Base-by-base conservation (phyloP, 2,888 invertebrate species). In the Chalcis sispes region DNA sequence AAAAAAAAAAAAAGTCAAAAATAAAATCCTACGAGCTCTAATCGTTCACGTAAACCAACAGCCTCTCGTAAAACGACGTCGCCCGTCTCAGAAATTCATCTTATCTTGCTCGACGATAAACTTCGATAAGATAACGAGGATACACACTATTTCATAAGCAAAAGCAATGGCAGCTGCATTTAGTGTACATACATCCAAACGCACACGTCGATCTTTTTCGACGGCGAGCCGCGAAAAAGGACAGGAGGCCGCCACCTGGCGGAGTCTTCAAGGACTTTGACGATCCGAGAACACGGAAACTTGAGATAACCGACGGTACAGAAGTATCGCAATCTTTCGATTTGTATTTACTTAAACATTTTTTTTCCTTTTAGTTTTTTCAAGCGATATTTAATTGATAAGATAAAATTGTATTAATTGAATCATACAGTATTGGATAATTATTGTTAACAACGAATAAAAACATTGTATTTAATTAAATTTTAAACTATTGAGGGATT, bases 161-260 rank as follows among this genome's bases (percentile, higher is more conserved):
- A 42, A 42, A 42, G 15, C 10, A 7, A 7, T 36, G 36, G 10
- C 36, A 36, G 36, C 4, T 36, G 36, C 36, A 36, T 36, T 36
- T 4, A 36, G 36, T n/a, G n/a, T n/a, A n/a, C n/a, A n/a, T n/a
- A n/a, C n/a, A 36, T 36, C 36, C 36, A 36, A 36, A 36, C n/a
- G n/a, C n/a, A n/a, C n/a, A n/a, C n/a, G n/a, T n/a, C n/a, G n/a
- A n/a, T n/a, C n/a, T n/a, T n/a, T n/a, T n/a, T n/a, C n/a, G n/a
- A n/a, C n/a, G n/a, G n/a, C n/a, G n/a, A 4, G 42, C 42, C 15
- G 13, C 18, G 25, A 58, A 72, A 76, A 80, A 79, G 81, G 80
- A 83, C 79, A 79, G 74, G 75, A 80, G 79, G 80, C 79, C 80
- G 84, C 85, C 87, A 88, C 84, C 88, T 88, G 86, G 85, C 87